Evolutionary conservation across 1,140 invertebrate species (phyloP).

Genomic region (Drosophila grimshawi): DNA sequence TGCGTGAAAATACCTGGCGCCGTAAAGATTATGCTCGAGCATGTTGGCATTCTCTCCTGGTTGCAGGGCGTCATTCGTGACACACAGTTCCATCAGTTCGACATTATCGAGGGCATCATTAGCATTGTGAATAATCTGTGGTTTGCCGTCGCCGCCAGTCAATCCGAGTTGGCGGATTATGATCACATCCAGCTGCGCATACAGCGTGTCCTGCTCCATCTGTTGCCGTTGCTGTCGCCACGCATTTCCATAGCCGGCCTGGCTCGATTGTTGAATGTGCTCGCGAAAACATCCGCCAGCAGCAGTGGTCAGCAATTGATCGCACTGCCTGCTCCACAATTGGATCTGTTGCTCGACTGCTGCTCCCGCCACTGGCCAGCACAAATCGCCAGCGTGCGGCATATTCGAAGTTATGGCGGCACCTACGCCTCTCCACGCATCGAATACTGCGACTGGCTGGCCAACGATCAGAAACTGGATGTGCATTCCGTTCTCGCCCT

Average conservation of each 20-base stretch:
- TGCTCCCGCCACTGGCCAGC: constrained; percentile 61
- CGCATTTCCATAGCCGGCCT: constrained; percentile 61
- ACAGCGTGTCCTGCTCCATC: constrained; percentile 57
- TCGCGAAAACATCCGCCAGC: constrained; percentile 60
- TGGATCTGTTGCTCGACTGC: constrained; percentile 67
- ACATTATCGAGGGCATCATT: constrained; percentile 80
- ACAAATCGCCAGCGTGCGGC: constrained; percentile 51
- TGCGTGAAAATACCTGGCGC: constrained; percentile 87
- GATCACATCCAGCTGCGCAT: constrained; percentile 57
- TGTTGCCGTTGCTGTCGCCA: constrained; percentile 65
- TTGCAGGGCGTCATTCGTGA: constrained; percentile 80
- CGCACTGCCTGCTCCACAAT: constrained; percentile 39
- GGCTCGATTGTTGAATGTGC: constrained; percentile 69
- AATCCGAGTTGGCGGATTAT: constrained; percentile 61
- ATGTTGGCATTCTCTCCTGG: constrained; percentile 88
- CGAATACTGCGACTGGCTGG: constrained; percentile 63
- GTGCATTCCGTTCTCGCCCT: constrained; percentile 56
- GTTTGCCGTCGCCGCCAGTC: constrained; percentile 68
- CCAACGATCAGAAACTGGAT: constrained; percentile 56
- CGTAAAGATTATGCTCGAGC: constrained; percentile 87
- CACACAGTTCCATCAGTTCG: constrained; percentile 80
- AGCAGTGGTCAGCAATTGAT: constrained; percentile 38
- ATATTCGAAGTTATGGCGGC: constrained; percentile 66
- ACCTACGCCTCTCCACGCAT: constrained; percentile 43
- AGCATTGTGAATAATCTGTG: constrained; percentile 81